A percentile compares a stretch with the other conserved stretches of the same genome.
phyloP scores from a whole-genome alignment of 2,888 invertebrate genomes.

The Megamerina dolium region DNA sequence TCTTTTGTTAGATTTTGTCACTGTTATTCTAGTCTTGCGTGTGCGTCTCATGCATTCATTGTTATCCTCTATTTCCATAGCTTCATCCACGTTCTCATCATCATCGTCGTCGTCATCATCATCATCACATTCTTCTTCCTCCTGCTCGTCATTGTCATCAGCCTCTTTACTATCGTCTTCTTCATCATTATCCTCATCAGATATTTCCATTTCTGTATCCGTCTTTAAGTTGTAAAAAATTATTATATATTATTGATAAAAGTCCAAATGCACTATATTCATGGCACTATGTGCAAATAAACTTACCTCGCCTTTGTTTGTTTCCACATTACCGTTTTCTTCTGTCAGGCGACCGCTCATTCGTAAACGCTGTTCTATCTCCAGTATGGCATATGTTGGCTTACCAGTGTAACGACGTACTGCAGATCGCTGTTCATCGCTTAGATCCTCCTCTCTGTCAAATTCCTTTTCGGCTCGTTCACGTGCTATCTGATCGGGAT shows the following conservation, averaged over 20 bases:
- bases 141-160: conserved; percentile 8
- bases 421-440: conserved; percentile 32
- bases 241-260: too few relatives aligned
- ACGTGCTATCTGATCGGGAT: conserved; percentile 50
- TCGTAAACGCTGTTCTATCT: conserved; percentile 40
- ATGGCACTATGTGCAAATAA: too few relatives aligned
- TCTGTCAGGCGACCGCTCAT: conserved; percentile 36
- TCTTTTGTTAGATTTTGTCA: too few relatives aligned
- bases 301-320: conserved; percentile 17
- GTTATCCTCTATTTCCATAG: conserved; percentile 11
- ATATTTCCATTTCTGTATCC: conserved; percentile 5
- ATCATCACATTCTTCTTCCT: not conserved
- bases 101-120: conserved; percentile 10
- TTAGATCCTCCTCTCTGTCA: conserved; percentile 43
- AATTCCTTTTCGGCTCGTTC: conserved; percentile 49
- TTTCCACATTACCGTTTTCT: conserved; percentile 17
- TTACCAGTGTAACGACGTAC: conserved; percentile 42
- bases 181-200: conserved; percentile 10
- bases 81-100: conserved; percentile 21
- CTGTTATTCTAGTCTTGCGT: too few relatives aligned
- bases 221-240: too few relatives aligned
- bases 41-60: conserved; percentile 10
- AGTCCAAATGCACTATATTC: too few relatives aligned
- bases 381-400: conserved; percentile 48
- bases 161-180: conserved; percentile 17